Evolutionary conservation across 2,113 vertebrate genomes (phyloP).

Genomic region (Sinocyclocheilus anophthalmus): DNA sequence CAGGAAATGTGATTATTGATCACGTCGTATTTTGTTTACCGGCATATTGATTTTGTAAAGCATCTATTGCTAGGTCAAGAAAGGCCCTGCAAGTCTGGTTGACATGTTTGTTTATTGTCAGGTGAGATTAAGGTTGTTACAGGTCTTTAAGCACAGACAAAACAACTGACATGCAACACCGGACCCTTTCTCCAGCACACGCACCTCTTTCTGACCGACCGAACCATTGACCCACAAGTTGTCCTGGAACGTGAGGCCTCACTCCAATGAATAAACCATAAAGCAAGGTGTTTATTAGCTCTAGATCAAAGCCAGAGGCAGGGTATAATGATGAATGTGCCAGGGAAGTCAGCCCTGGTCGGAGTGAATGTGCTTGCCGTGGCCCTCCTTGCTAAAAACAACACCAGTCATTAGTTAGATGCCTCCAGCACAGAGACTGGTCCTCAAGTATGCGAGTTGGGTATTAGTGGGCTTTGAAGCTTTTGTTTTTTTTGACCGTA

Average conservation of each 20-base stretch:
- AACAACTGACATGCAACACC: background rate
- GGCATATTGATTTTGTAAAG: conserved; percentile 11
- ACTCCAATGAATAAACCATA: conserved; percentile 50
- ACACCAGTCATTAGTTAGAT: conserved; percentile 54
- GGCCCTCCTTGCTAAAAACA: conserved; percentile 44
- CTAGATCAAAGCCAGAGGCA: conserved; percentile 45
- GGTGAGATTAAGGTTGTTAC: conserved; percentile 61
- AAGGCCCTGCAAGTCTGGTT: conserved; percentile 9
- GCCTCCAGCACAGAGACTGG: conserved; percentile 34
- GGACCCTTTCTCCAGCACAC: background rate
- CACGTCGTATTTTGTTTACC: background rate
- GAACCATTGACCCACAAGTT: conserved; percentile 47
- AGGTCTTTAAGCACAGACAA: conserved; percentile 52
- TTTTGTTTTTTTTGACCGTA: conserved; percentile 30
- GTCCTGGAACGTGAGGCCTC: conserved; percentile 37
- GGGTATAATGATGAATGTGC: conserved; percentile 52
- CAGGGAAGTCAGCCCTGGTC: conserved; percentile 32
- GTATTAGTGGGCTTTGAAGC: background rate
- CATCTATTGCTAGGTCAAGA: conserved; percentile 11
- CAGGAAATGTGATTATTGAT: conserved; percentile 5
- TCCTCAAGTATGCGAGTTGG: background rate
- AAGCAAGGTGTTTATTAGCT: conserved; percentile 34
- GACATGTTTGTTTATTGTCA: conserved; percentile 46
- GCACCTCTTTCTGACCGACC: conserved; percentile 20
- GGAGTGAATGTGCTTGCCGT: conserved; percentile 46